Evolutionary conservation across 2,888 invertebrate genomes (phyloP).

Genomic region (Eristalinus sepulchralis): DNA sequence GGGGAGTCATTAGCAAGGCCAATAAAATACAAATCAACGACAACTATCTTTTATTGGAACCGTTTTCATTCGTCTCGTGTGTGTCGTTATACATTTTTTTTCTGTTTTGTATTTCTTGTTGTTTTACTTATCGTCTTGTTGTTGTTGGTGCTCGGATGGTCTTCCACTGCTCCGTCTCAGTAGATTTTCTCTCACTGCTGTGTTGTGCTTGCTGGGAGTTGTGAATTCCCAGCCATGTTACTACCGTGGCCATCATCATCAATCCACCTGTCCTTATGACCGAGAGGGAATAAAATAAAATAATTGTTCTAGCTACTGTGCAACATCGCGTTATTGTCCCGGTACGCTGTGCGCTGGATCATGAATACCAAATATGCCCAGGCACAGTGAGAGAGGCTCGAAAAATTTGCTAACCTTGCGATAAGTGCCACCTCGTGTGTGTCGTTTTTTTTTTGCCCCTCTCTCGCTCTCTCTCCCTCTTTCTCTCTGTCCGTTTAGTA

Average conservation of each 20-base stretch:
- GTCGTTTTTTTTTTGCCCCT: conserved; percentile 5
- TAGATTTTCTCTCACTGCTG: conserved; percentile 14
- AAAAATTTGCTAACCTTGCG: conserved; percentile 68
- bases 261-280: conserved; percentile 72
- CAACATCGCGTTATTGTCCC: conserved; percentile 63
- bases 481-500: not conserved
- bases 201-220: conserved; percentile 38
- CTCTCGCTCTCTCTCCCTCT: not conserved
- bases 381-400: conserved; percentile 10
- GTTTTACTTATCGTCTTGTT: not conserved
- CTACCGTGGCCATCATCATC: conserved; percentile 61
- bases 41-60: conserved; percentile 70
- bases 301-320: conserved; percentile 72
- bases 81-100: conserved; percentile 48
- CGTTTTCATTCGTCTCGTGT: conserved; percentile 63
- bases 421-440: conserved; percentile 70
- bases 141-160: not conserved
- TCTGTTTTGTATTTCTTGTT: not conserved
- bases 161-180: not conserved
- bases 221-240: conserved; percentile 65
- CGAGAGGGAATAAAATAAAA: conserved; percentile 69
- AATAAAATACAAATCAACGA: conserved; percentile 72
- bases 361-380: conserved; percentile 56
- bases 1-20: conserved; percentile 71
- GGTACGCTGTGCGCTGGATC: conserved; percentile 45